Evolutionary conservation across 1,140 invertebrate genomes (phyloP), one percentile per base, ranked within the genome.

Genomic region (Lepidurus couesii): DNA sequence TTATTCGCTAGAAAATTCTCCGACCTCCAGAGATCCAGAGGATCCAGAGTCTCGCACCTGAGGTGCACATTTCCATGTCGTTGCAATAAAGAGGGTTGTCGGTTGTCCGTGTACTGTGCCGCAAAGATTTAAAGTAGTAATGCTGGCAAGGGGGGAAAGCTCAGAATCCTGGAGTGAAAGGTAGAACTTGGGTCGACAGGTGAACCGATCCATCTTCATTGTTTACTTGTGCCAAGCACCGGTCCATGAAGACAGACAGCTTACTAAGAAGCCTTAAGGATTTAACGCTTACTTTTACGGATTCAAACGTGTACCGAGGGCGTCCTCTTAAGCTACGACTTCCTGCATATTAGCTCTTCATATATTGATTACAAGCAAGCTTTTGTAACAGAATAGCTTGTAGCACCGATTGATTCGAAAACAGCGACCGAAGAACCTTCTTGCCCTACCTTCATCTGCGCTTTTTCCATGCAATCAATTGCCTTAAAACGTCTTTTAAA

Each of bases 121-220:
- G n/a, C 53, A 65, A 65, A 65, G 53, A 65, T 65, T 65, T 21
- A 0, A 65, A 65, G 53, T 65, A n/a, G 53, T 65, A 65, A 65
- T n/a, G 8, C 53, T 13, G 53, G 1, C 16, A 21, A 65, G 16
- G n/a, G 34, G 21, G 53, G 13, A 21, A 65, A 65, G 5, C 53
- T 65, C 53, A 13, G 53, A n/a, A 4, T n/a, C 53, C n/a, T 13
- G 53, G n/a, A 65, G 21, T 34, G 53, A 7, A 65, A 65, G 53
- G 53, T 65, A 65, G 21, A 65, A 65, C 53, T 0, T 65, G 53
- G 53, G n/a, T 65, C 53, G 53, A 65, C 53, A 65, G 53, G 53
- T 65, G 53, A 13, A 65, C 16, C 53, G 53, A 65, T 65, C 53
- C 13, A 21, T 65, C 53, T 65, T 65, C 53, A 65, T 65, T 65